Percentiles rank a stretch among this genome's conserved stretches.
Conservation (phyloP, 2,113 vertebrate genomes). For the Lagopus muta region DNA sequence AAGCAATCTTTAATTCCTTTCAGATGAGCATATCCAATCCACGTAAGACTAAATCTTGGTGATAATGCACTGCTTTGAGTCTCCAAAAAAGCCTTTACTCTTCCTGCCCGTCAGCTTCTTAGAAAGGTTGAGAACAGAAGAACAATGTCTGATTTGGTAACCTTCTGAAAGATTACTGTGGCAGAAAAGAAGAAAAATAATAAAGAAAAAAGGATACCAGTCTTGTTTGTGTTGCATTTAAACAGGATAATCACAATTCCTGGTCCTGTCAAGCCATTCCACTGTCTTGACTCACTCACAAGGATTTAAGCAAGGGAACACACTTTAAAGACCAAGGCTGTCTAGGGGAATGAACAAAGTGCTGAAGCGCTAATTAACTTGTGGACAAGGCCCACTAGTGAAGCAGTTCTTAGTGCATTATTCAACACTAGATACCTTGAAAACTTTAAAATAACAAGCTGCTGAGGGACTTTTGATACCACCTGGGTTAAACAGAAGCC, state of each 20-base stretch:
- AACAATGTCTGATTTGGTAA: background rate
- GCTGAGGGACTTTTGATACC: background rate
- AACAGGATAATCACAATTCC: background rate
- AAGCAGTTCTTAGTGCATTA: background rate
- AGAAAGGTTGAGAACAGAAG: background rate
- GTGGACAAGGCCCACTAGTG: background rate
- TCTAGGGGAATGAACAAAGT: background rate
- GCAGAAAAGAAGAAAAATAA: background rate
- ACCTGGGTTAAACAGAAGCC: background rate
- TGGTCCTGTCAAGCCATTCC: background rate
- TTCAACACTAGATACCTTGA: constrained; percentile 3
- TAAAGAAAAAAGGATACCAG: background rate
- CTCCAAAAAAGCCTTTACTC: background rate
- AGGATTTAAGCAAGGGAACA: background rate
- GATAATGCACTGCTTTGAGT: background rate
- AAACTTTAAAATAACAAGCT: constrained; percentile 45
- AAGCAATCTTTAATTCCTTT: background rate
- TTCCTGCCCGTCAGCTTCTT: background rate
- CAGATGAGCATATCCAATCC: background rate
- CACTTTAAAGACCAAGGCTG: background rate
- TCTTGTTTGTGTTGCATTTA: background rate
- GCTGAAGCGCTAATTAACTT: constrained; percentile 10
- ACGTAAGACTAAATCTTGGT: background rate
- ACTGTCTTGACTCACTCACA: background rate
- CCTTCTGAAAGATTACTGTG: background rate